Conservation (phyloP, 1,140 invertebrate genomes). For the Oreohelix idahoensis region DNA sequence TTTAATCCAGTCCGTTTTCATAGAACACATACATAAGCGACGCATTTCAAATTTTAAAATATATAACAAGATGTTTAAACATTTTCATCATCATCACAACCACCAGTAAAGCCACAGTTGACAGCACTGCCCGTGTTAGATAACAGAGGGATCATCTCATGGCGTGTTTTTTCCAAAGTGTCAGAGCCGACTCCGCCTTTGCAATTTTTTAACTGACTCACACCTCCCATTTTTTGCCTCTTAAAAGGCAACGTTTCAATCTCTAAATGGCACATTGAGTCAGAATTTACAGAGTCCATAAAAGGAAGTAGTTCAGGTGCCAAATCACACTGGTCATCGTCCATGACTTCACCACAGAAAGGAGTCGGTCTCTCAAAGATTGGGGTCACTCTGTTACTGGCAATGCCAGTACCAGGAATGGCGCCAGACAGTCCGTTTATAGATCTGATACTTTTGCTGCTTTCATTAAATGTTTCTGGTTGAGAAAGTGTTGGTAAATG, state of each 20-base stretch:
- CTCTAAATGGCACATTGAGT: neutral
- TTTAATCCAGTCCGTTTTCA: too few species aligned
- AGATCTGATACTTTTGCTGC: neutral
- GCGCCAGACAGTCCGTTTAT: neutral
- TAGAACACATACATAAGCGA: too few species aligned
- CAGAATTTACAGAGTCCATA: constrained; percentile 13
- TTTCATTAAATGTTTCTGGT: neutral
- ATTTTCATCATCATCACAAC: constrained; percentile 22
- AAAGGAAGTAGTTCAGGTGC: neutral
- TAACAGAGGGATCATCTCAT: constrained; percentile 13
- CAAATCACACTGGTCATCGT: neutral
- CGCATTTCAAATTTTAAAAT: too few species aligned
- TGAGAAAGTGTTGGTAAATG: neutral
- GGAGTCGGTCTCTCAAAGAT: neutral
- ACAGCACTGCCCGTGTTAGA: neutral
- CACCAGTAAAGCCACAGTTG: neutral
- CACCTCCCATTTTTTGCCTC: neutral
- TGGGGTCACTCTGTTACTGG: neutral
- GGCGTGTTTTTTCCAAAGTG: neutral
- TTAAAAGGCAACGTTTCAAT: neutral
- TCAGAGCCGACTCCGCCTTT: neutral
- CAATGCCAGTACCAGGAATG: neutral
- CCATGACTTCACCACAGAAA: neutral
- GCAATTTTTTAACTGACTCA: neutral
- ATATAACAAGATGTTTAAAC: neutral